These are phyloP conservation scores for Drosophila glabriapex DNA, from an alignment of 2,888 invertebrate genomes.

Conservation along the genomic window DNA sequence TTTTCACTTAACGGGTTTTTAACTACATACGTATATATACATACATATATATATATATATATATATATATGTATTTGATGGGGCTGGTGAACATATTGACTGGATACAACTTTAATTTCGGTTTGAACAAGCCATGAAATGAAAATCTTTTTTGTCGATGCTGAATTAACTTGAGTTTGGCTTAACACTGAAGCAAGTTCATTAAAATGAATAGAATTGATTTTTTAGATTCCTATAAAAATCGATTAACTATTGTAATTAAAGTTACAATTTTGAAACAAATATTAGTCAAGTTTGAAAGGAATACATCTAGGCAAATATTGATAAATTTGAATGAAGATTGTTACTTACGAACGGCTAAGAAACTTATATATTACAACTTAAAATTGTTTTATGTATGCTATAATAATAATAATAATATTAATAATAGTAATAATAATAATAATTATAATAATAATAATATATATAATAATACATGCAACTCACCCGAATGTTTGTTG, in stretches of 20 bases:
- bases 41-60: constrained; percentile 6
- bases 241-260: background rate
- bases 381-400: too few relatives aligned
- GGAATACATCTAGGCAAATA: background rate
- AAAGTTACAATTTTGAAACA: background rate
- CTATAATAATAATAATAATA: too few relatives aligned
- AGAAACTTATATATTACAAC: background rate
- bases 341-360: background rate
- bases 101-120: background rate
- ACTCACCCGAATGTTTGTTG: constrained; percentile 25
- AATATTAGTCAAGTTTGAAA: background rate
- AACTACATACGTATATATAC: constrained; percentile 58
- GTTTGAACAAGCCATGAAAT: background rate
- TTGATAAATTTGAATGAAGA: background rate
- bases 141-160: too few relatives aligned
- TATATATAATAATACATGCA: background rate
- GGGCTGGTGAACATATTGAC: background rate
- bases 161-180: background rate
- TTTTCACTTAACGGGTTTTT: constrained; percentile 83
- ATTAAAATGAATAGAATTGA: background rate
- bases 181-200: background rate
- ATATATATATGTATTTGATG: constrained; percentile 27
- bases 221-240: background rate
- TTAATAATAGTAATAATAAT: too few relatives aligned
- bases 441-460: too few relatives aligned